Evolutionary conservation across 2,113 vertebrate species (phyloP).

Genomic region (Anguilla japonica): DNA sequence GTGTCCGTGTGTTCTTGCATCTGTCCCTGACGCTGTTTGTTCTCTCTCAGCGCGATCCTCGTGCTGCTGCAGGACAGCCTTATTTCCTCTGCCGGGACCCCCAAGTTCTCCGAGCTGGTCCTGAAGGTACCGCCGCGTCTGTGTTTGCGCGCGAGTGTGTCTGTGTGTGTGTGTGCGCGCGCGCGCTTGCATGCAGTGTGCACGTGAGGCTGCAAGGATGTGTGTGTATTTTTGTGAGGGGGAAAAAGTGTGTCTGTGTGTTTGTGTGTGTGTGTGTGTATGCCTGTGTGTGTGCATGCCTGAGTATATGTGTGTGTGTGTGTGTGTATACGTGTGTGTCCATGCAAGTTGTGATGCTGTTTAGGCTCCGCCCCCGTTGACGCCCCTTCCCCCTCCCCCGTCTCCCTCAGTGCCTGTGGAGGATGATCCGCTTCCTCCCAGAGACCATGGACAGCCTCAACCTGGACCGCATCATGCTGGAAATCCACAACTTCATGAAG

Average conservation of each 20-base stretch:
- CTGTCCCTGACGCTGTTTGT: neutral
- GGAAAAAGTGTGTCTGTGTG: no score
- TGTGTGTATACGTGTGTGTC: no score
- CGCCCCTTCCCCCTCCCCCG: constrained; percentile 5
- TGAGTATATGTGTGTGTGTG: no score
- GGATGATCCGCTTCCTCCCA: constrained; percentile 92
- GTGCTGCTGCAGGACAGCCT: constrained; percentile 94
- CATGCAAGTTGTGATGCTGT: no score
- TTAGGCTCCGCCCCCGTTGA: no score
- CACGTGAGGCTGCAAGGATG: no score
- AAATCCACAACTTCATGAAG: constrained; percentile 97
- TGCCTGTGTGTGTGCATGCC: no score
- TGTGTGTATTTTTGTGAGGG: no score
- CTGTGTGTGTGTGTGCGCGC: neutral
- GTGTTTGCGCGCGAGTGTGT: neutral
- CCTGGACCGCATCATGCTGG: constrained; percentile 90
- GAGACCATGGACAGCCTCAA: constrained; percentile 91
- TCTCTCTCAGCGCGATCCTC: constrained; percentile 81
- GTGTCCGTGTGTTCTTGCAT: no score
- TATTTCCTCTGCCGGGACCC: constrained; percentile 83
- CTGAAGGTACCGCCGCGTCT: constrained; percentile 82
- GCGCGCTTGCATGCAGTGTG: no score
- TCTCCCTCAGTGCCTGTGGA: constrained; percentile 89
- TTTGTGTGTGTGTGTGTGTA: no score
- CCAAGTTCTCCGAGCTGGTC: constrained; percentile 91